These are phyloP conservation scores for Artemia sinica DNA, from an alignment of 2,888 invertebrate species.

Conservation along the genomic window DNA sequence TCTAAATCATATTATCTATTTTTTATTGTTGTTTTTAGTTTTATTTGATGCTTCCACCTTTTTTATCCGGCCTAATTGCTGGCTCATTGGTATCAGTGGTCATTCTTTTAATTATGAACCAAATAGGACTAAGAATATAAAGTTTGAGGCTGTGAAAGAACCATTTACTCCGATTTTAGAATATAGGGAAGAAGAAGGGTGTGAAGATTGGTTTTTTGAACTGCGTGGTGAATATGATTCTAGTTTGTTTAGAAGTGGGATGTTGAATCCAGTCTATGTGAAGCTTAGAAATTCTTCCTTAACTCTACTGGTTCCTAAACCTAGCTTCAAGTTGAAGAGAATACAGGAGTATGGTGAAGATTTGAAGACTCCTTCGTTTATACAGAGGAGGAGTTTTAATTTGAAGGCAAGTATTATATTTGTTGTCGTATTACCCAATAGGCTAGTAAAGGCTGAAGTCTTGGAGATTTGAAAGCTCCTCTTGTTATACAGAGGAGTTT, in stretches of 20 bases:
- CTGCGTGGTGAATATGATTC: not conserved
- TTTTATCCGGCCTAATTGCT: not conserved
- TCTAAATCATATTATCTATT: not conserved
- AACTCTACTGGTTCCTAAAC: not conserved
- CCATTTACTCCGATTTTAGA: slow-evolving; percentile 10
- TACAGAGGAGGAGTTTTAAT: not conserved
- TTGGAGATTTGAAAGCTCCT: not conserved
- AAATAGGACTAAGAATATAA: not conserved
- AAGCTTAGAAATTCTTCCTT: not conserved
- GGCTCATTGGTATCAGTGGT: not conserved
- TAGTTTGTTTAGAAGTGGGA: not conserved
- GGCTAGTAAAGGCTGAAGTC: too few relatives aligned
- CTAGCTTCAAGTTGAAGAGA: not conserved
- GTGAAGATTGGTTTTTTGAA: slow-evolving; percentile 5
- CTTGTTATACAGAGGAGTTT: not conserved
- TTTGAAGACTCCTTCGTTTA: not conserved
- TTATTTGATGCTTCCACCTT: not conserved
- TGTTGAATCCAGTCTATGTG: slow-evolving; percentile 1
- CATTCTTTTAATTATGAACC: not conserved
- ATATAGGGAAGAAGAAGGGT: not conserved
- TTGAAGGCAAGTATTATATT: not conserved
- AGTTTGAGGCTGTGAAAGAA: not conserved
- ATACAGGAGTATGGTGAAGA: slow-evolving; percentile 9
- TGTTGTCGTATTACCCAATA: not conserved
- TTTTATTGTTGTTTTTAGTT: not conserved